Conservation (phyloP, 2,797 vertebrate species). For the Carcharodon carcharias region DNA sequence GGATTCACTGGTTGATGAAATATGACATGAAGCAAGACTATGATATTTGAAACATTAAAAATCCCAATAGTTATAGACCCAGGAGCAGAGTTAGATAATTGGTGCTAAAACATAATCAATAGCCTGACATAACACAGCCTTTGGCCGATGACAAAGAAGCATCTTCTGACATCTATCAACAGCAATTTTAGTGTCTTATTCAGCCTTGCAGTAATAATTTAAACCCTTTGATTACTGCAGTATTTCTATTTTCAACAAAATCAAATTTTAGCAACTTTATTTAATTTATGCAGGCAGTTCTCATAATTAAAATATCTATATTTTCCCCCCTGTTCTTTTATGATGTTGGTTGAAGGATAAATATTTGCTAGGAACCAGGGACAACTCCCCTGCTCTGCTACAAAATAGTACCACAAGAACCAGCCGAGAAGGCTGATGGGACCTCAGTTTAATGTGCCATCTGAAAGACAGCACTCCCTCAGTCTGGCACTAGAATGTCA, state of each 20-base stretch:
- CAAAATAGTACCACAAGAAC: no score
- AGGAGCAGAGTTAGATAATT: constrained; percentile 21
- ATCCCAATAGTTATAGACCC: constrained; percentile 31
- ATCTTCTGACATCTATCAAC: background rate
- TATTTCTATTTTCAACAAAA: constrained; percentile 16
- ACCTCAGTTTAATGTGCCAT: no score
- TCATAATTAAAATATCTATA: background rate
- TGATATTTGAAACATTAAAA: constrained; percentile 30
- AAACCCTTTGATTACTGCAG: background rate
- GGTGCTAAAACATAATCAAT: constrained; percentile 34
- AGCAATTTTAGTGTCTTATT: background rate
- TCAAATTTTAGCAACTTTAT: background rate
- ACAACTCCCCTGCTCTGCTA: no score
- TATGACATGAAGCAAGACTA: constrained; percentile 1
- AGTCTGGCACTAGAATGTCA: no score
- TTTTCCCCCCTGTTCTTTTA: background rate
- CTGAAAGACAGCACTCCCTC: no score
- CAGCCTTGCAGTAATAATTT: background rate
- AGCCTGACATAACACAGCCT: background rate
- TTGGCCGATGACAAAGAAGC: constrained; percentile 21
- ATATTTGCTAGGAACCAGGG: no score
- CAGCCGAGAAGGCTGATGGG: no score
- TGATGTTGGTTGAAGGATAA: no score
- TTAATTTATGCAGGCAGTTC: background rate
- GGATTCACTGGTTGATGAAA: constrained; percentile 20